phyloP scores from a whole-genome alignment of 2,888 invertebrate genomes.

The Cataglyphis livida region DNA sequence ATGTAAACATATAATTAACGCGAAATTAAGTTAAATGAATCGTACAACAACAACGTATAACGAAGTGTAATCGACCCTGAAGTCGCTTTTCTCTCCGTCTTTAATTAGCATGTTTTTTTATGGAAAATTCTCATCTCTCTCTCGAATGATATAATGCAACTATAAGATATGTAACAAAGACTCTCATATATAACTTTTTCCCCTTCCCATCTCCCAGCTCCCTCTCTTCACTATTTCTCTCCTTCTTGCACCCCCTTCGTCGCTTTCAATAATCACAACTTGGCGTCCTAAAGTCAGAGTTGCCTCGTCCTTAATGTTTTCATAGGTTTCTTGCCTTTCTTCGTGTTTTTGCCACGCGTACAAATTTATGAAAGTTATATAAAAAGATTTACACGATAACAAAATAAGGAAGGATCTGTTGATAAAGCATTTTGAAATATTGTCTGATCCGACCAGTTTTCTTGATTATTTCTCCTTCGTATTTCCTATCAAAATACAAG shows the following conservation, averaged over 20 bases:
- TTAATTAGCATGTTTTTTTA: not conserved
- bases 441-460: not conserved
- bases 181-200: not conserved
- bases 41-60: not conserved
- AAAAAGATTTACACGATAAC: not conserved
- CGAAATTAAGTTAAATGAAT: not conserved
- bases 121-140: not conserved
- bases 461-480: not conserved
- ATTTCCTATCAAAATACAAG: not conserved
- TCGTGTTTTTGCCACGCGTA: not conserved
- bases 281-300: not conserved
- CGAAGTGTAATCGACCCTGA: not conserved
- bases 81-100: not conserved
- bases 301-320: not conserved
- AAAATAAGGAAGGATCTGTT: not conserved
- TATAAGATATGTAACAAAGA: not conserved
- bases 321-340: no score
- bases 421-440: not conserved
- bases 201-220: not conserved
- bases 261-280: not conserved
- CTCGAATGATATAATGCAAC: not conserved
- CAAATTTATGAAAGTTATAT: not conserved
- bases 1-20: not conserved
- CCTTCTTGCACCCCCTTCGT: not conserved
- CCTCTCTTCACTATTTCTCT: not conserved